Conservation (phyloP, 2,888 invertebrate species). For the Alviniconcha strummeri region DNA sequence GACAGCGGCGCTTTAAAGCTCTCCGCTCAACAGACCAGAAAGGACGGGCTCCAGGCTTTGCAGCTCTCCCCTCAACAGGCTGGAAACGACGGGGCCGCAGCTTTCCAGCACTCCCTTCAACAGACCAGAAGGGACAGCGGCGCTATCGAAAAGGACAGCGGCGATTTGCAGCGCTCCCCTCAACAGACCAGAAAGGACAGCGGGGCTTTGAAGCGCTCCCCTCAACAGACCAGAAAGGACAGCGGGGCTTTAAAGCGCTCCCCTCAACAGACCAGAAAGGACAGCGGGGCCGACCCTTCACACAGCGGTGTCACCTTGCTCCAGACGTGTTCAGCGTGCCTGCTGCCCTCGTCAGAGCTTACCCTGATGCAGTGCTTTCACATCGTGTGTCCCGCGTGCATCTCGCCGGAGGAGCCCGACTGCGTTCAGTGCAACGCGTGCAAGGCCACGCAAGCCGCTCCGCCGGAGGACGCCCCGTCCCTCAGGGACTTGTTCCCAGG, state of each 20-base stretch:
- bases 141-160: background rate
- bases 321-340: slow-evolving; percentile 16
- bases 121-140: background rate
- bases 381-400: slow-evolving; percentile 9
- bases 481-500: slow-evolving; percentile 7
- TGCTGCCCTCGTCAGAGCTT: background rate
- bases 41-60: too few species aligned
- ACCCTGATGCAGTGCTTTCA: slow-evolving; percentile 28
- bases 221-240: background rate
- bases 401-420: background rate
- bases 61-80: too few species aligned
- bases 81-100: too few species aligned
- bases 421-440: background rate
- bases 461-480: background rate
- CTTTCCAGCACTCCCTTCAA: too few species aligned
- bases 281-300: background rate
- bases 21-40: too few species aligned
- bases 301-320: background rate
- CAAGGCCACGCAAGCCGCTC: background rate
- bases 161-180: background rate
- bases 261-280: background rate
- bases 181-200: background rate
- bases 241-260: background rate
- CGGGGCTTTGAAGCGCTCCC: background rate
- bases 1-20: too few species aligned